Evolutionary conservation across 30 jellyfish, hydroid and myxozoan genomes (phyloP), one percentile per base, ranked within the genome.

Genomic region (Turritopsis rubra): DNA sequence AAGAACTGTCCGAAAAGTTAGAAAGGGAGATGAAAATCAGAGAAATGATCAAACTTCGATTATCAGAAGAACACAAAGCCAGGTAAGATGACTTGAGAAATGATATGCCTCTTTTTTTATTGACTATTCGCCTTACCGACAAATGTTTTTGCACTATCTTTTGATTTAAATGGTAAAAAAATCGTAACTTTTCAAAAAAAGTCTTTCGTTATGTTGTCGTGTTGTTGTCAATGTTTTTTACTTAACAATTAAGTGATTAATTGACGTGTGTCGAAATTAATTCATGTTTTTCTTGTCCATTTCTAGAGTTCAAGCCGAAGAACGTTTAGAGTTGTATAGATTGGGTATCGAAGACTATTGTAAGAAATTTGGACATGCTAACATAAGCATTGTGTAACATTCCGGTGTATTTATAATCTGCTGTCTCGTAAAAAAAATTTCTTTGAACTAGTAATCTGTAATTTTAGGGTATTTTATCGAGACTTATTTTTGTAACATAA

Each of bases 41-140:
- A 23, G 95, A 87, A 72, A 87, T 91, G 96, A 20, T 91, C 31
- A 91, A 86, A 82, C 54, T 91, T 25, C 96, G 97, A 25, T 84
- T 91, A 54, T 84, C 72, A 79, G 97, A 91, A 24, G 97, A 91
- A 66, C 97, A 91, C 80, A 84, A 80, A 75, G 97, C 97, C 52
- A 91, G 97, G 97, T 91, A 24, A n/a, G n/a, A n/a, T n/a, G n/a
- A n/a, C n/a, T n/a, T n/a, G n/a, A n/a, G n/a, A n/a, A n/a, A n/a
- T n/a, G n/a, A n/a, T n/a, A n/a, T n/a, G n/a, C n/a, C n/a, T n/a
- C n/a, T n/a, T n/a, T n/a, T n/a, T n/a, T n/a, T n/a, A n/a, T n/a
- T n/a, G n/a, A n/a, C n/a, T n/a, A n/a, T n/a, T n/a, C n/a, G n/a
- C n/a, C n/a, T n/a, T n/a, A n/a, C n/a, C n/a, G n/a, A n/a, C n/a